Evolutionary conservation across 2,888 invertebrate species (phyloP).

Genomic region (Theodoxus fluviatilis): DNA sequence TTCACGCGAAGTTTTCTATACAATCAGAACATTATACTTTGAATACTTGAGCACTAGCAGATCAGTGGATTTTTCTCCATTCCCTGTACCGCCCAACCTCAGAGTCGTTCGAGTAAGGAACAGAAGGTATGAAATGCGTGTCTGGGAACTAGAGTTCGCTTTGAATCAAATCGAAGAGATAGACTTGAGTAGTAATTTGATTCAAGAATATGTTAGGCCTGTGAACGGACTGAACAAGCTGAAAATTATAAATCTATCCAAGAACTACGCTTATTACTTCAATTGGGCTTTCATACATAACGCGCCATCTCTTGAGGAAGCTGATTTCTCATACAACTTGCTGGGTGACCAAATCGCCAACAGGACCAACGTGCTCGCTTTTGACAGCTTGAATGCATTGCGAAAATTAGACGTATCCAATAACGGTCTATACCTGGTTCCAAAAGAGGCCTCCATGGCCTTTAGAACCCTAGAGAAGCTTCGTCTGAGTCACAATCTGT

Average conservation of each 20-base stretch:
- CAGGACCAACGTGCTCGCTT: constrained; percentile 5
- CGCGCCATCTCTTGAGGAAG: constrained; percentile 1
- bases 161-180: too few relatives aligned
- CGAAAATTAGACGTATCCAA: constrained; percentile 1
- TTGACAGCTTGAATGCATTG: background rate
- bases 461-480: constrained; percentile 1
- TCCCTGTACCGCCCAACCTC: too few relatives aligned
- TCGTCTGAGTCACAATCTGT: too few relatives aligned
- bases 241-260: constrained; percentile 22
- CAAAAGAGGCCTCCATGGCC: background rate
- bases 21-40: too few relatives aligned
- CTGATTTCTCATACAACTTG: constrained; percentile 19
- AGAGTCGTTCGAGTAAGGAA: too few relatives aligned
- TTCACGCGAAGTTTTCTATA: too few relatives aligned
- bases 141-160: too few relatives aligned
- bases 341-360: background rate
- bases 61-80: too few relatives aligned
- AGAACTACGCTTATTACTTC: background rate
- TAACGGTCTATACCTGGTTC: constrained; percentile 18
- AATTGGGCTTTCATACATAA: constrained; percentile 16
- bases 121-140: too few relatives aligned
- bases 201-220: constrained; percentile 13
- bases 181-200: constrained; percentile 18
- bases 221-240: constrained; percentile 22
- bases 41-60: too few relatives aligned